These are phyloP conservation scores for Aplochiton taeniatus DNA, from an alignment of 2,797 vertebrate genomes.

Conservation along the genomic window DNA sequence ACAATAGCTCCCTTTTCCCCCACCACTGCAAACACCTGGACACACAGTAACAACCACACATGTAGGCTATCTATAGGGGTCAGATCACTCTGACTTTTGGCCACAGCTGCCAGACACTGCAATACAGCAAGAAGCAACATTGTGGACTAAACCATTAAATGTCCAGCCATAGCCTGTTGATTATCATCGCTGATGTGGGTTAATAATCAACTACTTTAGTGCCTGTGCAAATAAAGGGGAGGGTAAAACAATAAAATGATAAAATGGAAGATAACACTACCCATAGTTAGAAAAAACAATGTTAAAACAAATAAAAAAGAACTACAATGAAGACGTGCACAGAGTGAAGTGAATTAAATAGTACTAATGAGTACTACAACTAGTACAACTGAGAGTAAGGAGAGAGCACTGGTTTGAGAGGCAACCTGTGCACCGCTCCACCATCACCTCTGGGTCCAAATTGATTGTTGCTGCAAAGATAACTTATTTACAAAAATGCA, in stretches of 20 bases:
- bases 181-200: constrained; percentile 53
- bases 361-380: constrained; percentile 59
- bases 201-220: constrained; percentile 63
- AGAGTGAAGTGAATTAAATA: constrained; percentile 46
- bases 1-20: constrained; percentile 48
- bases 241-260: constrained; percentile 45
- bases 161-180: constrained; percentile 6
- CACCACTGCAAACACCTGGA: constrained; percentile 36
- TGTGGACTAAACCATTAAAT: constrained; percentile 32
- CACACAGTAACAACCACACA: constrained; percentile 26
- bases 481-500: constrained; percentile 83
- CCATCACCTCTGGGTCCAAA: constrained; percentile 73
- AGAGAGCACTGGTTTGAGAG: constrained; percentile 52
- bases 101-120: constrained; percentile 7
- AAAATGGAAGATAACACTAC: constrained; percentile 48
- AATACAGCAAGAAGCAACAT: constrained; percentile 37
- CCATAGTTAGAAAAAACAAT: constrained; percentile 65
- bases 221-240: constrained; percentile 72
- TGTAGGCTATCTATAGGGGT: constrained; percentile 31
- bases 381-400: neutral
- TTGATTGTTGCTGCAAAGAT: constrained; percentile 89
- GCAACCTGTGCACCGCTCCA: constrained; percentile 79
- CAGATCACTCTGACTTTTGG: constrained; percentile 13
- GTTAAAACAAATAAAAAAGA: constrained; percentile 59
- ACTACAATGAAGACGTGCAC: constrained; percentile 58